Base-by-base conservation (phyloP, 2,113 vertebrate genomes). In the Labrus mixtus region DNA sequence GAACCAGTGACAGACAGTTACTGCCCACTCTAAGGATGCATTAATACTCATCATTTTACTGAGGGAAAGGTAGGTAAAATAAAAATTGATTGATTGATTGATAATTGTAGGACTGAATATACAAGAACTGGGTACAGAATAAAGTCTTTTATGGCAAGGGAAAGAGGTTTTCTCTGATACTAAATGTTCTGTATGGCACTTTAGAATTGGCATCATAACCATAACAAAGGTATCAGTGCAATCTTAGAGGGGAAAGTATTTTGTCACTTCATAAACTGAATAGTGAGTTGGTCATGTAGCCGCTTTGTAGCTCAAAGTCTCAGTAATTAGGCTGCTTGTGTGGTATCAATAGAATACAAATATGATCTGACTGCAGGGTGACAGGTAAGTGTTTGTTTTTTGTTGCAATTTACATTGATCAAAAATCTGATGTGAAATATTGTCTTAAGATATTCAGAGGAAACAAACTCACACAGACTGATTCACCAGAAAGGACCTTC, bases 141-240 rank as follows among this genome's bases (percentile, higher is more conserved):
- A n/a, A n/a, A n/a, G n/a, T 45, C 11, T 3, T 33, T 15, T 63
- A 69, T 10, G 22, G 2, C 29, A 54, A 6, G 13, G 1, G 16
- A 22, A 5, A 59, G 10, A 2, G 45, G 50, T 12, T 39, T 23
- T 36, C 19, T 55, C 29, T 57, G 57, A 33, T 10, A 37, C 4
- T 12, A 53, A 17, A 50, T 15, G 13, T 12, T 16, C 9, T 25
- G 20, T 12, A 2, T 46, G 25, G 7, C 19, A 17, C 8, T 4
- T 10, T 17, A 8, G 37, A 36, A 10, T 56, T 33, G 13, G 12
- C 4, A 3, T 4, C 1, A 20, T 50, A 36, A 53, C 46, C 9
- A 29, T 46, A 68, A 23, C 10, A 1, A 8, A 5, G 29, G 69
- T 75, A 56, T 78, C 13, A 63, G 41, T 82, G 74, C 74, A 81